A percentile compares a stretch with the other conserved stretches of the same genome.
phyloP scores from a whole-genome alignment of 2,797 vertebrate genomes.

The Kryptopterus vitreolus region DNA sequence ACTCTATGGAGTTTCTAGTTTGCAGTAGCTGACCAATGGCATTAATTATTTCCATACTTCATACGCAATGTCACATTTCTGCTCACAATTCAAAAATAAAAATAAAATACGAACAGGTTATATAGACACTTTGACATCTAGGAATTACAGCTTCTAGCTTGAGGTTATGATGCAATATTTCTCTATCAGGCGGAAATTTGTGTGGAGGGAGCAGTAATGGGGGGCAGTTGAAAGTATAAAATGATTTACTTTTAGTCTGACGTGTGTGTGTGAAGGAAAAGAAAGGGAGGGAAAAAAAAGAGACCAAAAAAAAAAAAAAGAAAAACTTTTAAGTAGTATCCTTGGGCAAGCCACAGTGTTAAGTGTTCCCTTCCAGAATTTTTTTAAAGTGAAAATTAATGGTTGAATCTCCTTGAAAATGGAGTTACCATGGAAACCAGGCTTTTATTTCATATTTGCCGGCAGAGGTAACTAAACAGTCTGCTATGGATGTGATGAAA shows the following conservation, averaged over 20 bases:
- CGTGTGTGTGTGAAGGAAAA: slow-evolving; percentile 22
- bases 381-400: slow-evolving; percentile 73
- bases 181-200: slow-evolving; percentile 51
- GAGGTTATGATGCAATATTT: slow-evolving; percentile 55
- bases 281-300: slow-evolving; percentile 27
- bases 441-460: slow-evolving; percentile 67
- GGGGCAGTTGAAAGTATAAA: slow-evolving; percentile 41
- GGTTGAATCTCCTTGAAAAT: slow-evolving; percentile 74
- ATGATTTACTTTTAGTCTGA: slow-evolving; percentile 34
- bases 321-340: slow-evolving; percentile 71
- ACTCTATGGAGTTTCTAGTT: background rate
- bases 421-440: slow-evolving; percentile 77
- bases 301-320: slow-evolving; percentile 45
- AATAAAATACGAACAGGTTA: slow-evolving; percentile 56
- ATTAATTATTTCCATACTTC: background rate
- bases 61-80: background rate
- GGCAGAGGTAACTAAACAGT: slow-evolving; percentile 58
- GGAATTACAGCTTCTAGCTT: slow-evolving; percentile 52
- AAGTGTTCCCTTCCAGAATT: slow-evolving; percentile 73
- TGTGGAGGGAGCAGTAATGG: slow-evolving; percentile 45
- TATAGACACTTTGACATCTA: slow-evolving; percentile 51
- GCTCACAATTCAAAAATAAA: slow-evolving; percentile 43
- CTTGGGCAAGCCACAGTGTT: slow-evolving; percentile 73
- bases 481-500: slow-evolving; percentile 42
- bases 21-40: slow-evolving; percentile 31